These are phyloP conservation scores for Acomys russatus DNA, from an alignment of 2,797 vertebrate species.

Conservation along the genomic window DNA sequence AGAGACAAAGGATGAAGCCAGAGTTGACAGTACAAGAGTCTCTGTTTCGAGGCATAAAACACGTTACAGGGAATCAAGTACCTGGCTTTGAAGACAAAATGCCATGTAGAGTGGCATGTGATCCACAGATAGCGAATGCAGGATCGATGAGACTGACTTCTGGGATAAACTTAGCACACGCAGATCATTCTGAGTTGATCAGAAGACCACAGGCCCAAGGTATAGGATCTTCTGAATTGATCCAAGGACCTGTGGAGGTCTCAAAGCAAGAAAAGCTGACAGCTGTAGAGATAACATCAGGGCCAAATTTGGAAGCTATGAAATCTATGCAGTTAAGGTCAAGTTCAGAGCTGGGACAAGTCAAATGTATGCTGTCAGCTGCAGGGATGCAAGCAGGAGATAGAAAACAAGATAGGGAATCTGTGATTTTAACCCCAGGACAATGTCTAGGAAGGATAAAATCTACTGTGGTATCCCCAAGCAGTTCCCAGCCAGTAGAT, in stretches of 20 bases:
- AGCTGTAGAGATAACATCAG: constrained; percentile 10
- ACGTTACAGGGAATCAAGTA: not conserved
- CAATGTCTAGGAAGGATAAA: not conserved
- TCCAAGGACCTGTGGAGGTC: not conserved
- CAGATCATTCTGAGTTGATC: constrained; percentile 6
- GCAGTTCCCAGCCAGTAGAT: not conserved
- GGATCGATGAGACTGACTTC: constrained; percentile 10
- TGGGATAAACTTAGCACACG: constrained; percentile 1
- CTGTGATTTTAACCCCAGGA: constrained; percentile 21
- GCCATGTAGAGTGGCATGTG: constrained; percentile 30
- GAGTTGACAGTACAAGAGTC: constrained; percentile 40
- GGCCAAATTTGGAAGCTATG: constrained; percentile 19
- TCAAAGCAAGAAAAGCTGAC: constrained; percentile 11
- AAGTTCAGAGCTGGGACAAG: not conserved
- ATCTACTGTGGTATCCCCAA: not conserved
- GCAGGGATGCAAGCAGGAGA: not conserved
- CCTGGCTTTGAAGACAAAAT: constrained; percentile 4
- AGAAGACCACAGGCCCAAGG: constrained; percentile 50
- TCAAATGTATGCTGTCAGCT: not conserved
- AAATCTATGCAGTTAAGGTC: not conserved
- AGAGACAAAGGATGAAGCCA: constrained; percentile 47
- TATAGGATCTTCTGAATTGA: constrained; percentile 58
- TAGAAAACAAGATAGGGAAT: constrained; percentile 17
- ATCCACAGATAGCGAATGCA: constrained; percentile 22
- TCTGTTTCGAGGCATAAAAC: constrained; percentile 49